Evolutionary conservation across 2,797 vertebrate genomes (phyloP).

Genomic region (Trichosurus vulpecula): DNA sequence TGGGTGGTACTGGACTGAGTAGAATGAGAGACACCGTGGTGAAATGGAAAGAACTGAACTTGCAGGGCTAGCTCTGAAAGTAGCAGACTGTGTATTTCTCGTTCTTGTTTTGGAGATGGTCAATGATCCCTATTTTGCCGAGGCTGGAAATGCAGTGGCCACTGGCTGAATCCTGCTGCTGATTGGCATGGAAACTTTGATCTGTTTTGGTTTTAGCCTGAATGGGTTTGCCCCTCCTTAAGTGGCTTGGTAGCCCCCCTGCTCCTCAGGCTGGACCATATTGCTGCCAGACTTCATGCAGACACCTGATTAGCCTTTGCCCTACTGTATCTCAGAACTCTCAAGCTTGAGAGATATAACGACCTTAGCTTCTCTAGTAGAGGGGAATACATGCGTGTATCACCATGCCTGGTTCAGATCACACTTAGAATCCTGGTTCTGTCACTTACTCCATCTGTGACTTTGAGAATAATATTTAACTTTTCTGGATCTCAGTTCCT

Average conservation of each 20-base stretch:
- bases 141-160: neutral
- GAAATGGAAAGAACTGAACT: neutral
- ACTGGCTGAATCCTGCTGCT: neutral
- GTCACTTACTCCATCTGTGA: neutral
- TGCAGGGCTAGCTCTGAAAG: neutral
- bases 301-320: neutral
- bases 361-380: neutral
- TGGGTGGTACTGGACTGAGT: neutral
- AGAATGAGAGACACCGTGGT: neutral
- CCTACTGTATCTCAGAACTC: neutral
- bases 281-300: neutral
- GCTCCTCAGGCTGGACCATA: neutral
- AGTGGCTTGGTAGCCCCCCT: neutral
- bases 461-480: neutral
- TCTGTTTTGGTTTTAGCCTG: neutral
- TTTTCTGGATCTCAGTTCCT: neutral
- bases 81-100: neutral
- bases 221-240: neutral
- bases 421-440: neutral
- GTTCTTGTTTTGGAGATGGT: neutral
- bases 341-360: neutral
- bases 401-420: neutral
- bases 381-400: neutral
- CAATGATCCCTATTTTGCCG: neutral
- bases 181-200: neutral